Base-by-base conservation (phyloP, 2,797 vertebrate species). In the Toxotes lorentzi region DNA sequence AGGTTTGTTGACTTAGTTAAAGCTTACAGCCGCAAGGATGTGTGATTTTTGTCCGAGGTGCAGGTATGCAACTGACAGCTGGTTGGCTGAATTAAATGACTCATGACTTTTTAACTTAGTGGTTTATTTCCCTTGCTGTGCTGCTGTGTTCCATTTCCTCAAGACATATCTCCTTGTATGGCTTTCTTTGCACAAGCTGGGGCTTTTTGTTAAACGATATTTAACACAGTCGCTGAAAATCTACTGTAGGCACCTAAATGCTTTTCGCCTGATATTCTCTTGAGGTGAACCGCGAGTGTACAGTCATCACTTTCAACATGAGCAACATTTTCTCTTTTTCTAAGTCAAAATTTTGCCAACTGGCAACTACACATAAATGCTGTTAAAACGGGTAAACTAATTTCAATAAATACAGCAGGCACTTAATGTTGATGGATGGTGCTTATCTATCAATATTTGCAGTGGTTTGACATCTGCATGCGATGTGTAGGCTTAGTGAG, bases 1-100 rank as follows among this genome's bases (percentile, higher is more conserved):
- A 59, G 41, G 48, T 84, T 75, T 79, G 77, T 86, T 83, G 79
- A 84, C 50, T 85, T 80, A 54, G 86, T 47, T 57, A 16, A 83
- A 76, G 57, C 78, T 69, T 30, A 58, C 76, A 73, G 67, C 58
- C 48, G 69, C 9, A 2, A 73, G 43, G 51, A 66, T 47, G 57
- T 75, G 64, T 43, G 51, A 58, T 72, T 73, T 30, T 23, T 50
- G 58, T 81, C 17, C 27, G 69, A 56, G 57, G 54, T 59, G 67
- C 53, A 84, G 77, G 70, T 67, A 74, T 32, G 65, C 19, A 50
- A 45, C 76, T 41, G 68, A 71, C 73, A 58, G 65, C 67, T n/a
- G 58, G 40, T 68, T 2, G 23, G 63, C 70, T 73, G 61, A 61
- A 69, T 70, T 51, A 79, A 78, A 75, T 4, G n/a, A 63, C 45